Base-by-base conservation (phyloP, 2,888 invertebrate genomes). In the Uropetala carovei region DNA sequence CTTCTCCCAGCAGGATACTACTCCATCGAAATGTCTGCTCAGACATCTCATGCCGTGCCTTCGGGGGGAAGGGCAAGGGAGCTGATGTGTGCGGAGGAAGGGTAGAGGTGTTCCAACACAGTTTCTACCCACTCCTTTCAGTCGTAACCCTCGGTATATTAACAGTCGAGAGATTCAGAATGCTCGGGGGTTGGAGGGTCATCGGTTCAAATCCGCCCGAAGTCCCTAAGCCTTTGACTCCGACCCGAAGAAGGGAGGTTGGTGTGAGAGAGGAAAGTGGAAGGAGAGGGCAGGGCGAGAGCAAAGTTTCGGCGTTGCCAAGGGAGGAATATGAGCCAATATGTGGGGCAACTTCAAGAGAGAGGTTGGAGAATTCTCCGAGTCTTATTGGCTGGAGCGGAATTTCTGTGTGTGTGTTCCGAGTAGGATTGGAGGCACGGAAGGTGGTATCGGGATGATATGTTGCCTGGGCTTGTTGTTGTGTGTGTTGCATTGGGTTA, bases 311-410 rank as follows among this genome's bases (percentile, higher is more conserved):
- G 56, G n/a, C 9, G 86, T 11, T 16, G 18, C 14, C 14, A 57
- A 16, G 56, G 83, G 83, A 60, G 30, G 64, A 56, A 89, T 89
- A 89, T 89, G 89, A 89, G 68, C 89, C 89, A 89, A 89, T 89
- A 89, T 68, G 64, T 89, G 89, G 58, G 43, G 43, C 64, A 89
- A 89, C 60, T 89, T 89, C 83, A 56, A 16, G 43, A 10, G 75
- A 43, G 82, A 30, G 82, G 83, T 18, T 83, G 57, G 83, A 83
- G 56, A 56, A 57, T 83, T 83, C 11, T n/a, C 83, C 83, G 56
- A 18, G n/a, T 57, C 89, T 64, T 43, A 30, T 89, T 27, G 89
- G 56, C 16, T 1, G 14, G 82, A n/a, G 43, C 43, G 84, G 85
- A 27, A 86, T n/a, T n/a, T n/a, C n/a, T n/a, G n/a, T n/a, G n/a